These are phyloP conservation scores for Rhagium mordax DNA, from an alignment of 2,888 invertebrate genomes.

Conservation along the genomic window DNA sequence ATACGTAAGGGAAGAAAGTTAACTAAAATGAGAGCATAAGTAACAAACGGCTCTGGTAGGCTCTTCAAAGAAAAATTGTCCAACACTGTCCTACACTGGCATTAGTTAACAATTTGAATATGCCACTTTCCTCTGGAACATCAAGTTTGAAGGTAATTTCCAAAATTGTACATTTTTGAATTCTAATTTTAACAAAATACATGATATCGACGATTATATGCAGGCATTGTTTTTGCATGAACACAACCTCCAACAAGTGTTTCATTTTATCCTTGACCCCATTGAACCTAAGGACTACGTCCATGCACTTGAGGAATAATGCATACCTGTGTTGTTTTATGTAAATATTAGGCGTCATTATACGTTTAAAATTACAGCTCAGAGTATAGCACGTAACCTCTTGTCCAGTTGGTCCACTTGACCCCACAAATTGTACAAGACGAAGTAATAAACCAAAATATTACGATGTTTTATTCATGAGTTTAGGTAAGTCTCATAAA, in stretches of 20 bases:
- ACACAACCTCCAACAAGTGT: conserved; percentile 8
- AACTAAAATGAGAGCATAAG: too few species aligned
- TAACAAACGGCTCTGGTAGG: too few species aligned
- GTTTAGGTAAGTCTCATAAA: conserved; percentile 41
- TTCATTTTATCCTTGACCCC: conserved; percentile 9
- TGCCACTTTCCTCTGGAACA: too few species aligned
- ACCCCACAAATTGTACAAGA: conserved; percentile 27
- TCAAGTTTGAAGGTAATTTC: too few species aligned
- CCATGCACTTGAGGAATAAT: conserved; percentile 1
- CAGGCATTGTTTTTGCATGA: not conserved
- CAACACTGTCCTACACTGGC: too few species aligned
- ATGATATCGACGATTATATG: too few species aligned
- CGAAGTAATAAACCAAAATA: conserved; percentile 26
- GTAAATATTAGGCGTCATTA: conserved; percentile 29
- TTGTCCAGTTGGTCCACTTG: conserved; percentile 27
- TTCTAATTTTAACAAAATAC: conserved; percentile 1
- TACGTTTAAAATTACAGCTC: conserved; percentile 7
- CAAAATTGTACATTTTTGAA: too few species aligned
- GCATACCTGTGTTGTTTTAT: not conserved
- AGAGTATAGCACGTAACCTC: conserved; percentile 6
- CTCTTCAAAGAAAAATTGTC: too few species aligned
- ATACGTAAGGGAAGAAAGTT: too few species aligned
- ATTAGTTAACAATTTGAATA: too few species aligned
- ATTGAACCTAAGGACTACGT: not conserved
- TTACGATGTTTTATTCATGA: conserved; percentile 41